Evolutionary conservation across 2,888 invertebrate genomes (phyloP).

Genomic region (Falcaria lacertinaria): DNA sequence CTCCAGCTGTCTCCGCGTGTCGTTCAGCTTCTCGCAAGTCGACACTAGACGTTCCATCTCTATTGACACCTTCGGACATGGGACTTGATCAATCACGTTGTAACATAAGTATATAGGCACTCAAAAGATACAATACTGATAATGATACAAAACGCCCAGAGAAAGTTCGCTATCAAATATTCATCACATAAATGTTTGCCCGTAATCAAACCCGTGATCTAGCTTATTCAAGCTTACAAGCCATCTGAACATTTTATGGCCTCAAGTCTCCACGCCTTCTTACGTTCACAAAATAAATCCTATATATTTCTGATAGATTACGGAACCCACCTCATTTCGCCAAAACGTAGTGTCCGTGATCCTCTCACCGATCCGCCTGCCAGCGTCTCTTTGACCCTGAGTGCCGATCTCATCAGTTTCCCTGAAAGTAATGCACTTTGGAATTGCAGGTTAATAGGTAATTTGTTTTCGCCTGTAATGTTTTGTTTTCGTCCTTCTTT

Average conservation of each 20-base stretch:
- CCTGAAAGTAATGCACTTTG: constrained; percentile 45
- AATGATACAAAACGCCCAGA: no score
- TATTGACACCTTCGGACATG: constrained; percentile 72
- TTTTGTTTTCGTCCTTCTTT: no score
- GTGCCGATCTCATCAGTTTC: constrained; percentile 90
- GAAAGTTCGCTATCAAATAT: no score
- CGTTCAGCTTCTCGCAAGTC: constrained; percentile 86
- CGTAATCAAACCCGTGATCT: no score
- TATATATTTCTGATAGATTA: neutral
- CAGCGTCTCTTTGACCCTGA: constrained; percentile 90
- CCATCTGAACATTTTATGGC: no score
- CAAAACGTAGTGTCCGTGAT: constrained; percentile 96
- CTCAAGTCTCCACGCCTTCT: no score
- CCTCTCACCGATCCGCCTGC: constrained; percentile 92
- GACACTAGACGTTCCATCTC: constrained; percentile 92
- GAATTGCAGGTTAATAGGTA: neutral
- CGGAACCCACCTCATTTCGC: constrained; percentile 87
- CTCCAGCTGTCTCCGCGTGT: constrained; percentile 84
- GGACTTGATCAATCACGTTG: neutral
- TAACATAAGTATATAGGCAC: no score
- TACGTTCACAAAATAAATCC: no score
- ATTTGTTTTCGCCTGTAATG: no score
- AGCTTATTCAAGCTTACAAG: no score
- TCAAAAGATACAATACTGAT: no score
- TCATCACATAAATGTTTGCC: no score